These are phyloP conservation scores for Drosophila longiperda DNA, from an alignment of 2,888 invertebrate species.

Conservation along the genomic window DNA sequence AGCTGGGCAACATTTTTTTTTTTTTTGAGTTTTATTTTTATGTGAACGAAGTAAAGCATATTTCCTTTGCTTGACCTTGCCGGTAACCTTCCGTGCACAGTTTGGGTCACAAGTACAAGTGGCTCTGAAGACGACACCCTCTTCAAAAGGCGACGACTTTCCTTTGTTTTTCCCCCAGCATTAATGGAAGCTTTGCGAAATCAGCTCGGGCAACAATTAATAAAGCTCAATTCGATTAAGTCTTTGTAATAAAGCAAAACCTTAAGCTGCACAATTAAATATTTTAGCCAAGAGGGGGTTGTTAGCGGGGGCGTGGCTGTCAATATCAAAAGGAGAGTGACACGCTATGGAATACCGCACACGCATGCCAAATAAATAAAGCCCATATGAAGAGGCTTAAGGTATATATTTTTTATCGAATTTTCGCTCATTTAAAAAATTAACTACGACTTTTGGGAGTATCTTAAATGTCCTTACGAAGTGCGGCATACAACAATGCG, in stretches of 20 bases:
- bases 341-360: constrained; percentile 50
- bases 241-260: constrained; percentile 69
- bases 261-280: constrained; percentile 77
- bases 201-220: constrained; percentile 62
- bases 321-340: constrained; percentile 53
- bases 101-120: constrained; percentile 37
- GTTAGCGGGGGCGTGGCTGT: constrained; percentile 23
- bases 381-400: constrained; percentile 31
- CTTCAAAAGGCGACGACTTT: constrained; percentile 29
- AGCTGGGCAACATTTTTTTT: constrained; percentile 25
- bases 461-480: constrained; percentile 51
- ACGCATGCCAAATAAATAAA: constrained; percentile 34
- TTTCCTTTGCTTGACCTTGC: constrained; percentile 52
- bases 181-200: constrained; percentile 20
- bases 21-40: neutral
- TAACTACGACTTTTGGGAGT: constrained; percentile 59
- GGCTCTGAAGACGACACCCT: constrained; percentile 40
- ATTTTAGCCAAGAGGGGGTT: constrained; percentile 30
- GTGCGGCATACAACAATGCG: constrained; percentile 60
- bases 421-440: constrained; percentile 73
- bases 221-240: constrained; percentile 71
- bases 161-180: constrained; percentile 11
- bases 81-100: constrained; percentile 37
- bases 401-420: constrained; percentile 28
- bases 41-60: neutral